phyloP scores from a whole-genome alignment of 2,113 vertebrate species.

The Oryzias javanicus region DNA sequence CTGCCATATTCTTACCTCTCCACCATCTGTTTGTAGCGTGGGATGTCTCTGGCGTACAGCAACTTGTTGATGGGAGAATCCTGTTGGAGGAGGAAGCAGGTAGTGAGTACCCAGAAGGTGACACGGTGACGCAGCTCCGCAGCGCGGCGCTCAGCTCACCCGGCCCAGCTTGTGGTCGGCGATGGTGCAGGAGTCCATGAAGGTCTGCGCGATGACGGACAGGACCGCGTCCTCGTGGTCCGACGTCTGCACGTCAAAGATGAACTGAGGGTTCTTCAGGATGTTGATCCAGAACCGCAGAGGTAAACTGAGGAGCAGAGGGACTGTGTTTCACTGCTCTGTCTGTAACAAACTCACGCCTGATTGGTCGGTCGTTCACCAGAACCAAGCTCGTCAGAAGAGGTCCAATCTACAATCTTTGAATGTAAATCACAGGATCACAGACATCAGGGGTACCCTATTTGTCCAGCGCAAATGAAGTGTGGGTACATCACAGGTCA shows the following conservation, averaged over 20 bases:
- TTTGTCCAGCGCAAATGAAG: no score
- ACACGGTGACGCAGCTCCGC: no score
- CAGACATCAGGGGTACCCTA: no score
- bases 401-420: no score
- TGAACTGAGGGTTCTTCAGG: conserved; percentile 96
- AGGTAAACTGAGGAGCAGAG: conserved; percentile 80
- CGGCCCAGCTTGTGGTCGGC: conserved; percentile 96
- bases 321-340: not conserved
- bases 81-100: conserved; percentile 40
- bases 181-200: conserved; percentile 98
- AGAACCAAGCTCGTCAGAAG: no score
- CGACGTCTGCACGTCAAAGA: conserved; percentile 93
- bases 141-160: conserved; percentile 71
- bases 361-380: no score
- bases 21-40: conserved; percentile 82
- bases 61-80: conserved; percentile 82
- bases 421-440: no score
- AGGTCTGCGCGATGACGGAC: conserved; percentile 96
- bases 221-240: conserved; percentile 93
- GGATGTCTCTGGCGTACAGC: conserved; percentile 79
- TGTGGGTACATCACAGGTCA: no score
- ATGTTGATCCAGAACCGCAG: conserved; percentile 98
- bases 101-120: not conserved
- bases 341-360: no score
- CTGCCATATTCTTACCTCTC: conserved; percentile 73